Evolutionary conservation across 2,797 vertebrate genomes (phyloP).

Genomic region (Amazona finschi): DNA sequence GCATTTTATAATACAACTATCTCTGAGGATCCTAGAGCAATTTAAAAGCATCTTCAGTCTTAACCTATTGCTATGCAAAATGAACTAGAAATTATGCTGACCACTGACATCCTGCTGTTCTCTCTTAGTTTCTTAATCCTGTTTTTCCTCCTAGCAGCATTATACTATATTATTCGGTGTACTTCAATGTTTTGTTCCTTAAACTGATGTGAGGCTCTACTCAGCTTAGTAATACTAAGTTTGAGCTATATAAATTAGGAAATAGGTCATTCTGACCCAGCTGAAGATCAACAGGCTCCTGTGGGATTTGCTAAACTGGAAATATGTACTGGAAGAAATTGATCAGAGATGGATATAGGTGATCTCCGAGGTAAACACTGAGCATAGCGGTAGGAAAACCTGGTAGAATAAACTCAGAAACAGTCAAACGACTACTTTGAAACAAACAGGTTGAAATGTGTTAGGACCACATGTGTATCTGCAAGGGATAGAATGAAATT

Average conservation of each 20-base stretch:
- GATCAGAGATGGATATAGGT: not conserved
- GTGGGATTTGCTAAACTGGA: not conserved
- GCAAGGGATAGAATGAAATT: not conserved
- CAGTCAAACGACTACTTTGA: not conserved
- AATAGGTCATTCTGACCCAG: not conserved
- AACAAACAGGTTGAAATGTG: not conserved
- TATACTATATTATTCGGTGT: not conserved
- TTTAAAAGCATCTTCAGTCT: not conserved
- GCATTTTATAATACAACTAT: not conserved
- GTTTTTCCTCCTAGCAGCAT: not conserved
- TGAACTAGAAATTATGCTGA: not conserved
- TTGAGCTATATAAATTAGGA: not conserved
- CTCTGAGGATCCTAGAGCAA: not conserved
- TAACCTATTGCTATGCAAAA: not conserved
- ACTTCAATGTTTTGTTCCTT: not conserved
- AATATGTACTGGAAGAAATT: not conserved
- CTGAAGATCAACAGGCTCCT: not conserved
- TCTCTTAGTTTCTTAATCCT: not conserved
- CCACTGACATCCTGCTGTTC: not conserved
- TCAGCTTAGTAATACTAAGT: not conserved
- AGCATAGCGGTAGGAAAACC: not conserved
- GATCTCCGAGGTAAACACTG: fast-evolving
- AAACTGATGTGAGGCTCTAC: not conserved
- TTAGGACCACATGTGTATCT: not conserved
- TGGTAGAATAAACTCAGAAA: not conserved